phyloP scores from a whole-genome alignment of 2,888 invertebrate genomes.

The Rhamphomyia laevipes region DNA sequence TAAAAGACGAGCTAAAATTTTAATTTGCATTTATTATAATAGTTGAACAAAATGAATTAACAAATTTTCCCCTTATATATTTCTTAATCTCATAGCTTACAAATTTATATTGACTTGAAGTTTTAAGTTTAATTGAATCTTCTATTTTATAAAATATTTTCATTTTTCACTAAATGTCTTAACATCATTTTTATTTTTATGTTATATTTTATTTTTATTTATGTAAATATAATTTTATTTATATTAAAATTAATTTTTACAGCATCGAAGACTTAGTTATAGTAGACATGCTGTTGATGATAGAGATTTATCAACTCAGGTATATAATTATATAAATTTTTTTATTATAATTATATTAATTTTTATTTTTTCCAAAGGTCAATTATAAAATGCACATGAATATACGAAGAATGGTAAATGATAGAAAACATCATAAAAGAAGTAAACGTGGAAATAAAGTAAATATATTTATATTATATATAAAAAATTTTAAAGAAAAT shows the following conservation, averaged over 20 bases:
- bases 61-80: no score
- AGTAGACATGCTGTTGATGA: constrained; percentile 86
- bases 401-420: constrained; percentile 74
- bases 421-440: constrained; percentile 73
- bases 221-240: no score
- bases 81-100: no score
- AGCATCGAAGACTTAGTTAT: constrained; percentile 84
- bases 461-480: constrained; percentile 17
- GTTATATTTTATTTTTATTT: no score
- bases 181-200: no score
- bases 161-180: no score
- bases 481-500: not conserved
- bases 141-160: no score
- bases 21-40: no score
- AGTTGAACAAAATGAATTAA: no score
- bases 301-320: constrained; percentile 71
- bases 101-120: no score
- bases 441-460: constrained; percentile 74
- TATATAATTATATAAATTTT: constrained; percentile 25
- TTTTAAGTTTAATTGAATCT: no score
- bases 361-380: constrained; percentile 32
- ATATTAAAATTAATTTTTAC: constrained; percentile 25
- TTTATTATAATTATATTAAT: not conserved
- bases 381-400: constrained; percentile 88
- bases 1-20: no score